phyloP scores from a whole-genome alignment of 1,140 invertebrate genomes.

The Aporrectodea caliginosa region DNA sequence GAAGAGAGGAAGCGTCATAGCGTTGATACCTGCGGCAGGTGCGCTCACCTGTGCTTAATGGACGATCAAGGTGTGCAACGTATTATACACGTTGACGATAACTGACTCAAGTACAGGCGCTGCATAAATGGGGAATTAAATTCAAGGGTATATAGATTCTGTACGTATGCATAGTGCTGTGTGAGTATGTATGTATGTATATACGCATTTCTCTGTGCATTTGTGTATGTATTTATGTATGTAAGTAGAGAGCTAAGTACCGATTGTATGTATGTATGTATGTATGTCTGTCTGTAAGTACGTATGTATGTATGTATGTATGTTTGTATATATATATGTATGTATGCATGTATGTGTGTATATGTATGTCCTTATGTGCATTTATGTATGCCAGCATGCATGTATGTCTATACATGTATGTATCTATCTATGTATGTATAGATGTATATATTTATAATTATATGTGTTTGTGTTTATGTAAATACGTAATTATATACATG shows the following conservation, averaged over 20 bases:
- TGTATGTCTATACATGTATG: neutral
- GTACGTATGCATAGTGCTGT: neutral
- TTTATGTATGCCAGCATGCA: neutral
- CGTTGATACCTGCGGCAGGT: too few species aligned
- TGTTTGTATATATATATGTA: neutral
- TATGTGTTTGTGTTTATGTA: neutral
- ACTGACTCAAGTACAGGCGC: too few species aligned
- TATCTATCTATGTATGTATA: neutral
- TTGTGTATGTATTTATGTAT: neutral
- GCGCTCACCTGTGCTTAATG: too few species aligned
- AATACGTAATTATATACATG: neutral
- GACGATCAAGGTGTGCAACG: too few species aligned
- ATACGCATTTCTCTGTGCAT: neutral
- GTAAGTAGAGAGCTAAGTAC: too few species aligned
- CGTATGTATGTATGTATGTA: neutral
- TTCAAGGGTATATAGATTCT: too few species aligned
- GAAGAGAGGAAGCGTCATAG: too few species aligned
- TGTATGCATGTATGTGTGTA: neutral
- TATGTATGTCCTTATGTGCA: neutral
- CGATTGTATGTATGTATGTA: neutral
- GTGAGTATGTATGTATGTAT: neutral
- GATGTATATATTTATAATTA: neutral
- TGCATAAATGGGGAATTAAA: too few species aligned
- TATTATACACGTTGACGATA: too few species aligned
- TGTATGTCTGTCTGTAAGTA: neutral